Conservation (phyloP, 2,797 vertebrate genomes). For the Zalophus californianus region DNA sequence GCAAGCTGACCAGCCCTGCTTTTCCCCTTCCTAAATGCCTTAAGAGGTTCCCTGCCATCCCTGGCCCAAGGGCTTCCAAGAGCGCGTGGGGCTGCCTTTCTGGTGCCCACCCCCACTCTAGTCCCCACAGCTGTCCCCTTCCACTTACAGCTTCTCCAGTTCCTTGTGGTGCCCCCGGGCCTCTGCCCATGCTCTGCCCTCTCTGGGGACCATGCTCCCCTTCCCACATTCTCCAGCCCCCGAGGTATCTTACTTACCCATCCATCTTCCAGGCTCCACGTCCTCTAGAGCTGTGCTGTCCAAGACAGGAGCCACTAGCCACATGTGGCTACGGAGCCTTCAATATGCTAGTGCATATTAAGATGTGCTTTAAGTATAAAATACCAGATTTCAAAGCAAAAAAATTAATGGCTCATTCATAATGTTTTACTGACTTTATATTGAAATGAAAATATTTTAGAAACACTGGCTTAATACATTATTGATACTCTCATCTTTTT, state of each 20-base stretch:
- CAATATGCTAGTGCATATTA: not conserved
- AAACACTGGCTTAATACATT: not conserved
- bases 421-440: slow-evolving; percentile 50
- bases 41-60: not conserved
- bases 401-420: not conserved
- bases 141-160: not conserved
- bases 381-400: slow-evolving; percentile 35
- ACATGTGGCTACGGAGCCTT: not conserved
- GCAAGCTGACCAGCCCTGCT: not conserved
- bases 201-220: not conserved
- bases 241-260: not conserved
- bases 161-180: not conserved
- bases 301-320: not conserved
- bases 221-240: not conserved
- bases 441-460: slow-evolving; percentile 49
- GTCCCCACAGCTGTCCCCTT: not conserved
- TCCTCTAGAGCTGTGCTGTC: not conserved
- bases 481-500: not conserved
- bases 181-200: not conserved
- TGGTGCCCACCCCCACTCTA: not conserved
- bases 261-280: not conserved
- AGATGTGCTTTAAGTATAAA: not conserved
- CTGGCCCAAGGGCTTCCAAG: not conserved
- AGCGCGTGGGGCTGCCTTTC: not conserved
- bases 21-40: not conserved